phyloP scores from a whole-genome alignment of 2,797 vertebrate genomes.

The Cuculus canorus region DNA sequence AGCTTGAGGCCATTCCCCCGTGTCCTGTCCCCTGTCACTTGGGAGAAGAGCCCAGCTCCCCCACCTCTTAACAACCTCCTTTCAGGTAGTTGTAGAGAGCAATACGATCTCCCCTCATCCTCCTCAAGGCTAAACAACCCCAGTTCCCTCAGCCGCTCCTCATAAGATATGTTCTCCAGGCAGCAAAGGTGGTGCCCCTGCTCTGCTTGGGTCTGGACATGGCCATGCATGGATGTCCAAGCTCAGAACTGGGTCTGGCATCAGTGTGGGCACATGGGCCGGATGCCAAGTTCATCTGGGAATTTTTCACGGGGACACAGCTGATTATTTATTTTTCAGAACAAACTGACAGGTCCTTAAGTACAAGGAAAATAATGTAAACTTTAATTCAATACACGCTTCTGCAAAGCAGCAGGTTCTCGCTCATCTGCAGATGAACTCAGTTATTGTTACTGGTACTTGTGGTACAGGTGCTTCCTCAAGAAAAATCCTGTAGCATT shows the following conservation, averaged over 20 bases:
- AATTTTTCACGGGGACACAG: background rate
- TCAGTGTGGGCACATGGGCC: background rate
- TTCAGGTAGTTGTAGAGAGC: no score
- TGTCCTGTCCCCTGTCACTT: no score
- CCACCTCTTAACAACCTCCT: no score
- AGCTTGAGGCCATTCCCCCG: no score
- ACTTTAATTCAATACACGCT: background rate
- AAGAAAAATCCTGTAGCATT: background rate
- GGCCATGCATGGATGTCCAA: accelerated
- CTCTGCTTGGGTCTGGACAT: background rate
- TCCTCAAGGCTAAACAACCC: no score
- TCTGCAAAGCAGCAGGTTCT: background rate
- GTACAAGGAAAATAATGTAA: background rate
- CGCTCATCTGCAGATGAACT: background rate
- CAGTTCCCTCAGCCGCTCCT: no score
- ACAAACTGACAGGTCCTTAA: background rate
- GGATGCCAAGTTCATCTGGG: background rate
- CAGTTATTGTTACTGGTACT: background rate
- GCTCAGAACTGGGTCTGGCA: background rate
- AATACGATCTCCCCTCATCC: no score
- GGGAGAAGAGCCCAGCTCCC: no score
- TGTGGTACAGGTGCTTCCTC: background rate
- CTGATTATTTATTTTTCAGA: background rate
- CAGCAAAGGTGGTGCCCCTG: background rate
- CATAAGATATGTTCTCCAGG: no score